Percentiles rank a stretch among this genome's conserved stretches.
Conservation (phyloP, 2,113 vertebrate species). For the Potamarius usumacintae region DNA sequence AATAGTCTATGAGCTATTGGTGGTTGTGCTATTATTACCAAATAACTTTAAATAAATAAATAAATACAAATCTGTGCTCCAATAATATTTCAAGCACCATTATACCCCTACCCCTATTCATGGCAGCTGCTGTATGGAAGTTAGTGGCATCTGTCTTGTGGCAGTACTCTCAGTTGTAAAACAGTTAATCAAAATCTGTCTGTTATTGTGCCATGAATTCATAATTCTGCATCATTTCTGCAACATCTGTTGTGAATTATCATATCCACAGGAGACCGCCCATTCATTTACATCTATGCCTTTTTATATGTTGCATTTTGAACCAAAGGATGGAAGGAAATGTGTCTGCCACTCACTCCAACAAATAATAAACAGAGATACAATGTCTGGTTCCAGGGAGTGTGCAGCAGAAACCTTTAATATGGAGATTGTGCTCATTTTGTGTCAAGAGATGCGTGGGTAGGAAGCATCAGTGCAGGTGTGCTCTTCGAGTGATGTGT, state of each 20-base stretch:
- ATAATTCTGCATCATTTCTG: constrained; percentile 52
- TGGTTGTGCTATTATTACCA: neutral
- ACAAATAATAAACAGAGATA: constrained; percentile 60
- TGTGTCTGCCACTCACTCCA: constrained; percentile 38
- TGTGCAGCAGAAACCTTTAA: constrained; percentile 56
- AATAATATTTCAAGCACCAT: constrained; percentile 14
- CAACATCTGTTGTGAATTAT: constrained; percentile 63
- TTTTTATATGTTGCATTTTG: constrained; percentile 49
- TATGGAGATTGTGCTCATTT: constrained; percentile 60
- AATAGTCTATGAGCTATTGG: too few species aligned
- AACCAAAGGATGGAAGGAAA: constrained; percentile 42
- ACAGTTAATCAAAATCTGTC: constrained; percentile 49
- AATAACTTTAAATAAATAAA: neutral
- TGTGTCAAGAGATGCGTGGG: constrained; percentile 30
- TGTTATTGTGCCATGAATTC: constrained; percentile 51
- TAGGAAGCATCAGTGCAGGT: constrained; percentile 54
- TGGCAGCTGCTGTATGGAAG: constrained; percentile 10
- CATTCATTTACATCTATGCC: constrained; percentile 49
- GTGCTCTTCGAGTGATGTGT: constrained; percentile 48
- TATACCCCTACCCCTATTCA: neutral
- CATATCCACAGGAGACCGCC: constrained; percentile 56
- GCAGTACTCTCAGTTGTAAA: constrained; percentile 19
- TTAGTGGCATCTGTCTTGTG: neutral
- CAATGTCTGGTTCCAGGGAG: constrained; percentile 56
- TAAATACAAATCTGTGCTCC: neutral